Percentiles rank a stretch among this genome's conserved stretches.
Conservation (phyloP, 2,113 vertebrate species). For the Prolemur simus region DNA sequence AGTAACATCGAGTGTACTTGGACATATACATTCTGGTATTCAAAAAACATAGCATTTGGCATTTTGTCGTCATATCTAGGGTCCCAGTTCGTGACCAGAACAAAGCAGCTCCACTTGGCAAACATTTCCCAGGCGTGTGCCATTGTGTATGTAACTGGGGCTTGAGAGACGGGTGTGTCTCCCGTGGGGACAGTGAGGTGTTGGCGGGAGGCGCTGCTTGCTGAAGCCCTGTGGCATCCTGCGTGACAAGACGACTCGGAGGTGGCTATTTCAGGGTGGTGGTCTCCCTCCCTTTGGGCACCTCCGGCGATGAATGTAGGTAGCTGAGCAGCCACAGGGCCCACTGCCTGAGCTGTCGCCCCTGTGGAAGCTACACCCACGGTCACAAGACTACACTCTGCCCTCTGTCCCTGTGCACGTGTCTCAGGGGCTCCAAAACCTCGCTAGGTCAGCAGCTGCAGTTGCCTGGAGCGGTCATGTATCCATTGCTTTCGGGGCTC, state of each 20-base stretch:
- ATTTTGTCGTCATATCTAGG: neutral
- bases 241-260: fast-evolving
- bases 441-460: fast-evolving
- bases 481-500: fast-evolving
- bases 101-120: neutral
- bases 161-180: neutral
- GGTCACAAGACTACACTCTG: too few species aligned
- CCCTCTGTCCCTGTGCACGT: fast-evolving
- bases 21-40: neutral
- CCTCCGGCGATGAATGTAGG: neutral
- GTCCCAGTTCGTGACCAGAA: neutral
- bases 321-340: fast-evolving
- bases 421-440: fast-evolving
- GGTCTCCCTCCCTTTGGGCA: neutral
- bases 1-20: neutral
- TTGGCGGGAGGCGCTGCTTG: too few species aligned
- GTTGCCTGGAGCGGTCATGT: fast-evolving
- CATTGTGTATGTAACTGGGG: neutral
- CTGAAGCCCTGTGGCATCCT: neutral
- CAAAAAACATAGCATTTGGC: neutral
- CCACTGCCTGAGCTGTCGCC: fast-evolving
- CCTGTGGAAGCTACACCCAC: neutral
- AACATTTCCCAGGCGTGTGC: neutral
- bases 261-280: neutral
- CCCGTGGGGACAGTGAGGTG: neutral